phyloP scores from a whole-genome alignment of 2,113 vertebrate species.

The Percina caprodes region DNA sequence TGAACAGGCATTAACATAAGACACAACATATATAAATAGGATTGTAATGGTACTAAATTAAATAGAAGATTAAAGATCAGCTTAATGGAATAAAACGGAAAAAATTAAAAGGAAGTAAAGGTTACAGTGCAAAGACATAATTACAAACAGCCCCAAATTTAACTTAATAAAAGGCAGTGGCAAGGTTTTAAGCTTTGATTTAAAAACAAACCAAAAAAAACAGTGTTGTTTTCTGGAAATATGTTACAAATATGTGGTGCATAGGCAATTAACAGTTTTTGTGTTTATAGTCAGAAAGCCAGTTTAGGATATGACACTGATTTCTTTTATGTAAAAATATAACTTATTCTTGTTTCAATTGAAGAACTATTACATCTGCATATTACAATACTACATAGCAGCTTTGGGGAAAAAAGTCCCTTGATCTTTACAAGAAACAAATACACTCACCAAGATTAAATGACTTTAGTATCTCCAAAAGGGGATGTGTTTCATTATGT shows the following conservation, averaged over 20 bases:
- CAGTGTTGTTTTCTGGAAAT: not conserved
- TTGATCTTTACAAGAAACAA: conserved; percentile 12
- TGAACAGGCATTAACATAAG: not conserved
- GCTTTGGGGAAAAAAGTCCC: not conserved
- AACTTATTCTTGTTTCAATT: not conserved
- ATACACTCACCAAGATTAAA: conserved; percentile 79
- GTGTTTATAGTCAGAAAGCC: not conserved
- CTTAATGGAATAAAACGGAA: not conserved
- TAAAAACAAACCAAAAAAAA: not conserved
- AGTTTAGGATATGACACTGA: not conserved
- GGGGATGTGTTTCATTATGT: conserved; percentile 78
- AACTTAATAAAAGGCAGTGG: not conserved
- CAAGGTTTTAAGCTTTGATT: not conserved
- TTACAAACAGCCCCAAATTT: not conserved
- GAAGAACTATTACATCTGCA: not conserved
- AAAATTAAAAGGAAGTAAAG: not conserved
- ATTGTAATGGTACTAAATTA: not conserved
- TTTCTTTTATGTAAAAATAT: not conserved
- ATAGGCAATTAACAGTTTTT: not conserved
- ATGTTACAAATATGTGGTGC: not conserved
- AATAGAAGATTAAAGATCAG: not conserved
- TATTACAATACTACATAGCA: not conserved
- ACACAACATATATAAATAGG: too few relatives aligned
- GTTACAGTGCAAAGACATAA: not conserved
- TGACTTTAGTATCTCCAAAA: conserved; percentile 78